A percentile compares a stretch with the other conserved stretches of the same genome.
These are phyloP conservation scores for Watsonalla binaria DNA, from an alignment of 2,888 invertebrate species.

Conservation along the genomic window DNA sequence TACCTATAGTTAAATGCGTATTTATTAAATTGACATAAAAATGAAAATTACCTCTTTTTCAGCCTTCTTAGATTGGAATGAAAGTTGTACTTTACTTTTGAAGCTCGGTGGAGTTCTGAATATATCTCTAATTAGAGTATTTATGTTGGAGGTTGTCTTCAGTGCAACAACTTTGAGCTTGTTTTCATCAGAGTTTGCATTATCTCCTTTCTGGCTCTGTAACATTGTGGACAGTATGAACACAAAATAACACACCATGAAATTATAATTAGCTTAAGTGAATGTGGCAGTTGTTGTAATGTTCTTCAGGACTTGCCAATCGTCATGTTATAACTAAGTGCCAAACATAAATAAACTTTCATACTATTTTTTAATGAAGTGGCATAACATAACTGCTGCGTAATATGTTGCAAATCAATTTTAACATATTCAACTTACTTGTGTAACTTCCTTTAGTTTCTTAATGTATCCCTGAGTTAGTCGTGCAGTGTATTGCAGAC, in stretches of 20 bases:
- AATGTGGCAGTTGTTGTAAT: too few relatives aligned
- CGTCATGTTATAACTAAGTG: too few relatives aligned
- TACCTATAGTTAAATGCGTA: too few relatives aligned
- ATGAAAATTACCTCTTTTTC: constrained; percentile 61
- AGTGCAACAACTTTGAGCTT: constrained; percentile 88
- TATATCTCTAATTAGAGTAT: constrained; percentile 93
- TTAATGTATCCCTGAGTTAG: constrained; percentile 91
- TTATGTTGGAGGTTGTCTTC: constrained; percentile 95
- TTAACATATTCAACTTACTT: constrained; percentile 40
- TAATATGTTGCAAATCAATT: not conserved
- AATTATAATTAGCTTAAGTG: not conserved
- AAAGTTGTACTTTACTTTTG: constrained; percentile 88
- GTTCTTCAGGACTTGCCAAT: too few relatives aligned
- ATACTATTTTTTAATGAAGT: constrained; percentile 1
- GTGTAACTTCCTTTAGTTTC: constrained; percentile 82
- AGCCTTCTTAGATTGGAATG: constrained; percentile 74
- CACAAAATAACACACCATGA: not conserved
- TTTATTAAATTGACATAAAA: too few relatives aligned
- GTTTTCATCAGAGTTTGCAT: constrained; percentile 88
- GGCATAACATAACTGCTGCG: not conserved
- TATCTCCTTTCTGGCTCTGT: constrained; percentile 84
- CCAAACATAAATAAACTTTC: too few relatives aligned
- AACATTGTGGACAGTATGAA: constrained; percentile 22
- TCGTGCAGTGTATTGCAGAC: constrained; percentile 94
- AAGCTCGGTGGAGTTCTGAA: constrained; percentile 96